Evolutionary conservation across 1,140 invertebrate species (phyloP), one percentile per base, ranked within the genome.

Genomic region (Hyles vespertilio): DNA sequence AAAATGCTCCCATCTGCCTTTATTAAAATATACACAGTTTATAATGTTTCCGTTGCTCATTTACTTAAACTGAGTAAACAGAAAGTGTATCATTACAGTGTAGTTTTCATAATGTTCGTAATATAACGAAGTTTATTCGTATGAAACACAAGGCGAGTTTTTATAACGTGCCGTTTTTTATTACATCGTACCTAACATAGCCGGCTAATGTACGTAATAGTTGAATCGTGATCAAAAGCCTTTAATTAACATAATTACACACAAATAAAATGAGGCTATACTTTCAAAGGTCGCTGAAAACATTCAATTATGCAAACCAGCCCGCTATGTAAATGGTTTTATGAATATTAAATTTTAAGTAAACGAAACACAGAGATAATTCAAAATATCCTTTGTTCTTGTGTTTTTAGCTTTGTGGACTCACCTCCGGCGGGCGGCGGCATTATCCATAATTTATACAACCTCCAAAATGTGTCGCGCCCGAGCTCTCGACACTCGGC

Each of bases 221-320:
- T 51, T 10, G 34, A 33, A 34, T 51, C 50, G 50, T 51, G 50
- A 44, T 22, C 34, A 54, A 43, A 47, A 54, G 11, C 49, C 52
- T 60, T 65, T 60, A 65, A 65, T 73, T 63, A 52, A 33, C 45
- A 58, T 59, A 68, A 73, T 73, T 57, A 59, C 50, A 48, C 10
- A 45, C 46, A 61, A 56, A 65, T 65, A 70, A 64, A 67, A 65
- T 57, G 50, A 51, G 48, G 32, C 58, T 66, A 63, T 61, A 63
- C 59, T 68, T 67, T 51, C 59, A 67, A 69, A 65, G 55, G 62
- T 70, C 63, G 61, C 61, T 62, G 56, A 67, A 67, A 67, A 64
- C 59, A 67, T 63, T 61, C 56, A 67, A 69, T 67, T 69, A 65
- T 65, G 63, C 61, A 65, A 70, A 64, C 61, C 51, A 11, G 36